Evolutionary conservation across 2,113 vertebrate species (phyloP), one percentile per base, ranked within the genome.

Genomic region (Seriola rivoliana): DNA sequence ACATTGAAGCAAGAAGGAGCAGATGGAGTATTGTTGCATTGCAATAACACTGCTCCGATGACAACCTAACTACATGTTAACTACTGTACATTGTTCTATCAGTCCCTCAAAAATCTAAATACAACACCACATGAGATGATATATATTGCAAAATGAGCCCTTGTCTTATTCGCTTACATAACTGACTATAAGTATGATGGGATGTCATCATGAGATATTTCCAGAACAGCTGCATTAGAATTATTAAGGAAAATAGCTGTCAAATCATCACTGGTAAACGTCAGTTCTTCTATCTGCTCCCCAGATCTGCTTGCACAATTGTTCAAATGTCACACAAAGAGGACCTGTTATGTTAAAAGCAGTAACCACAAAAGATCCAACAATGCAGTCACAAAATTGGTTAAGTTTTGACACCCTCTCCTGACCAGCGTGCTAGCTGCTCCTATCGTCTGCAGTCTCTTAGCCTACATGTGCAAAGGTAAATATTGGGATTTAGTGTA

Each of bases 21-120:
- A 89, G 72, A 89, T 78, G 72, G 87, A 86, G 52, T 55, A 84
- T 82, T 82, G 81, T 71, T 60, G 50, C 54, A 68, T 77, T 13
- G 14, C 66, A 78, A 46, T 62, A 44, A 29, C 52, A 44, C 34
- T 29, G 65, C 34, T 42, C 29, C 40, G 65, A 16, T 85, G 78
- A 83, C 69, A 85, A 84, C 80, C 29, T 64, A 57, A 57, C 62
- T 38, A 32, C 13, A 66, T 66, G 59, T 52, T 62, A 81, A 80
- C 72, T 29, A 34, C 29, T 29, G 52, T 60, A 19, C 36, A 68
- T 65, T 85, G 32, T 42, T 75, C 44, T 14, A 38, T 55, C 59
- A 85, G 71, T 78, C 36, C 52, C 5, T 52, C 44, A 48, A 32
- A 46, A 46, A 68, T 76, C 57, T 50, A 82, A 81, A 70, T 72